A percentile compares a stretch with the other conserved stretches of the same genome.
phyloP scores from a whole-genome alignment of 2,113 vertebrate species.

The Mastomys coucha region DNA sequence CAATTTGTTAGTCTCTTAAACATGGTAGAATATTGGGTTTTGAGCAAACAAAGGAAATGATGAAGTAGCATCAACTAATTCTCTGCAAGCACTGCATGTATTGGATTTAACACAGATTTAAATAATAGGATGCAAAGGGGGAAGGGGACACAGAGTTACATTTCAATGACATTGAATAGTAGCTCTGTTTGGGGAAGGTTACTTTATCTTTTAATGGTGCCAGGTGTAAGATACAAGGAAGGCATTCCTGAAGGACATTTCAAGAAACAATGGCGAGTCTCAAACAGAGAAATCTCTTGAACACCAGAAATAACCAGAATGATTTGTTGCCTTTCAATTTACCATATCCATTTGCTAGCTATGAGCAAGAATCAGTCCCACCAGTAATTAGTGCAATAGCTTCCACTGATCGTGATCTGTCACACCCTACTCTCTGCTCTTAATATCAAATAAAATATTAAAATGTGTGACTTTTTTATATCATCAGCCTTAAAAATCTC shows the following conservation, averaged over 20 bases:
- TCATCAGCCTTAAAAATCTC: conserved; percentile 91
- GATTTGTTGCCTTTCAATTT: conserved; percentile 83
- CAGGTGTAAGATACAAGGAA: conserved; percentile 69
- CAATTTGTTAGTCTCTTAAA: conserved; percentile 50
- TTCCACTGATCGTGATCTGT: conserved; percentile 86
- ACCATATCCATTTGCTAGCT: conserved; percentile 86
- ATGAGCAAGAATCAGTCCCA: conserved; percentile 83
- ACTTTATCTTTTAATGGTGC: conserved; percentile 72
- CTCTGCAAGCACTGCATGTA: conserved; percentile 38
- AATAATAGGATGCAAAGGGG: conserved; percentile 64
- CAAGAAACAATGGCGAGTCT: conserved; percentile 56
- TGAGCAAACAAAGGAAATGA: conserved; percentile 72
- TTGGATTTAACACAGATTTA: conserved; percentile 74
- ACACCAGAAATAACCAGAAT: conserved; percentile 72
- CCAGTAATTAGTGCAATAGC: conserved; percentile 87
- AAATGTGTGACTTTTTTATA: conserved; percentile 91
- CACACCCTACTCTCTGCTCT: conserved; percentile 85
- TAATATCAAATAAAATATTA: conserved; percentile 89
- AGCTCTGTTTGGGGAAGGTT: conserved; percentile 74
- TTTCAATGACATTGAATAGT: conserved; percentile 68
- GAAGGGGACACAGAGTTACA: conserved; percentile 64
- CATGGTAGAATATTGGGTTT: conserved; percentile 63
- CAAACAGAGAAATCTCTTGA: conserved; percentile 53
- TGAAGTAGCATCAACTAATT: conserved; percentile 48
- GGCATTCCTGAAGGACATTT: conserved; percentile 67